These are phyloP conservation scores for Ormyrus pomaceus DNA, from an alignment of 2,888 invertebrate genomes.

Conservation along the genomic window DNA sequence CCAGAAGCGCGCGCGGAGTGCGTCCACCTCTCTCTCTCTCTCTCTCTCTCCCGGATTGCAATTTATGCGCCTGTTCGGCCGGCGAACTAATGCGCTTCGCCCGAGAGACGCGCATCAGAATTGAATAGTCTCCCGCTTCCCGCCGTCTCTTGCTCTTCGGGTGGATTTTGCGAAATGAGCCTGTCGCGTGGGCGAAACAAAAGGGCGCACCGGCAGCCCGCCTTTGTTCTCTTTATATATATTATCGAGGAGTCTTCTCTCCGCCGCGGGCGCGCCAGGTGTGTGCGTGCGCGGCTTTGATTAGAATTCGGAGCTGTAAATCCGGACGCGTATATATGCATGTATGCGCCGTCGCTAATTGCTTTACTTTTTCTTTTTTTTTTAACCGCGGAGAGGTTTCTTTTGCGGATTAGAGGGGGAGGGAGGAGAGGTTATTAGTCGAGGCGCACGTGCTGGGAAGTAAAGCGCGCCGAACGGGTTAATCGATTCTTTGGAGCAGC, in stretches of 20 bases:
- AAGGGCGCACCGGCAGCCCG: slow-evolving; percentile 41
- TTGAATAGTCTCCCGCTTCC: slow-evolving; percentile 32
- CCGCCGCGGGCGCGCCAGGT: neutral
- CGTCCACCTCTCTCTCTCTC: neutral
- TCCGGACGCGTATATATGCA: neutral
- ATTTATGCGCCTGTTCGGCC: slow-evolving; percentile 41
- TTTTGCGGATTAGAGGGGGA: too few species aligned
- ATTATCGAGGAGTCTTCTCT: neutral
- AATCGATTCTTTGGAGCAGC: too few species aligned
- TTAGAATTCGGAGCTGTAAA: slow-evolving; percentile 37
- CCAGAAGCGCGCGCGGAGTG: neutral
- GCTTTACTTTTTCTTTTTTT: neutral
- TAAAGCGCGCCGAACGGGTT: too few species aligned
- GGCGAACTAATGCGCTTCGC: slow-evolving; percentile 42
- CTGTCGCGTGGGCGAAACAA: slow-evolving; percentile 54
- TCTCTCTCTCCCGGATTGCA: neutral
- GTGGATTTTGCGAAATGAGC: slow-evolving; percentile 53
- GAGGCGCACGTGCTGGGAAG: too few species aligned
- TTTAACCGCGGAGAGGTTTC: too few species aligned
- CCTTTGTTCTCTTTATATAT: slow-evolving; percentile 31
- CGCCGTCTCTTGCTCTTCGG: slow-evolving; percentile 20
- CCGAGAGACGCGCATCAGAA: slow-evolving; percentile 30
- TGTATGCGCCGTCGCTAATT: slow-evolving; percentile 15
- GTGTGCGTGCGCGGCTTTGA: slow-evolving; percentile 14
- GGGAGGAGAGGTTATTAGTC: too few species aligned